Evolutionary conservation across 1,140 invertebrate species (phyloP).

Genomic region (Elymnias hypermnestra): DNA sequence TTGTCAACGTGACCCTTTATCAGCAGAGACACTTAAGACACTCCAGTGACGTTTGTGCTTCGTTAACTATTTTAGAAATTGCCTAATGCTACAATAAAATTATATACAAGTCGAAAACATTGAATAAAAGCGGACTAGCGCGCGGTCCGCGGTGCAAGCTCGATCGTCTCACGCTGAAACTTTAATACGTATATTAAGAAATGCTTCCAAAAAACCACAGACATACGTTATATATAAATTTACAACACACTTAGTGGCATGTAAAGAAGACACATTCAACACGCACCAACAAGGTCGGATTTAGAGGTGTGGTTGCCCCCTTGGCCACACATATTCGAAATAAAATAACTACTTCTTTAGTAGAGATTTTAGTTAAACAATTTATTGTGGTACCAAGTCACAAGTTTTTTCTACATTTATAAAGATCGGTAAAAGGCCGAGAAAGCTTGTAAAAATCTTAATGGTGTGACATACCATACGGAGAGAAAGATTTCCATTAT

Average conservation of each 20-base stretch:
- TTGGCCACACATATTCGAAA: too few species aligned
- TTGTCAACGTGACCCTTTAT: constrained; percentile 49
- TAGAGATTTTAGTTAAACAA: too few species aligned
- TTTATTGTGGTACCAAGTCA: too few species aligned
- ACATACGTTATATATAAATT: constrained; percentile 60
- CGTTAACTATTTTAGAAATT: constrained; percentile 51
- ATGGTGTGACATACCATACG: too few species aligned
- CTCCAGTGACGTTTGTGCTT: constrained; percentile 69
- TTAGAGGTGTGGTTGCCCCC: too few species aligned
- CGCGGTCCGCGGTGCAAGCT: constrained; percentile 64
- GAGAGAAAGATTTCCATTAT: too few species aligned
- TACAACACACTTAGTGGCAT: constrained; percentile 61
- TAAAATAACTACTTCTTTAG: too few species aligned
- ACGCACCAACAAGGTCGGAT: too few species aligned
- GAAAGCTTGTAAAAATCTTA: too few species aligned
- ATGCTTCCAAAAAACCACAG: constrained; percentile 66
- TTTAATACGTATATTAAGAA: constrained; percentile 65
- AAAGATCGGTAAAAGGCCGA: too few species aligned
- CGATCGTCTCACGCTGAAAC: constrained; percentile 50
- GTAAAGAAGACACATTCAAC: constrained; percentile 70
- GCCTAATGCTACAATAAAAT: constrained; percentile 66
- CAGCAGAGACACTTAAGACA: constrained; percentile 51
- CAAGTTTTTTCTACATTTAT: too few species aligned
- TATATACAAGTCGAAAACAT: constrained; percentile 58
- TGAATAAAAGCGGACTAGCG: constrained; percentile 57